Base-by-base conservation (phyloP, 2,888 invertebrate genomes). In the Lepidocyrtoides sp. region DNA sequence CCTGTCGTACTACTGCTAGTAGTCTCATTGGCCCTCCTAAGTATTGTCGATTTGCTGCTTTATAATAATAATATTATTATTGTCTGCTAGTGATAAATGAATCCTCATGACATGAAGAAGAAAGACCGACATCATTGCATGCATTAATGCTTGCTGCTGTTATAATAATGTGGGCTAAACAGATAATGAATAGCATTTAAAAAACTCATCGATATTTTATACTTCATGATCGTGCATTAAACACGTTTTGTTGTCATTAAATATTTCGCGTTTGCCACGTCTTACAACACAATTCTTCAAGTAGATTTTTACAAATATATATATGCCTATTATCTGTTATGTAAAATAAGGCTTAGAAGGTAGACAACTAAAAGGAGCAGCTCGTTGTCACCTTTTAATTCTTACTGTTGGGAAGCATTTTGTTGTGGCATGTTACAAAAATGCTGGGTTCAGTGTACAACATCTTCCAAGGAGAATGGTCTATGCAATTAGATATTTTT, bases 221-320 rank as follows among this genome's bases (percentile, higher is more conserved):
- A 72, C 77, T 26, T n/a, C 72, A 54, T 72, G 84, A 85, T 57
- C 84, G 32, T 85, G 84, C 72, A 85, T 85, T 77, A 85, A 85
- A n/a, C 69, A 26, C 51, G 20, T 51, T 72, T n/a, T 72, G 72
- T 41, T 54, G 60, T 63, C 84, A 44, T 48, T 29, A 84, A 84
- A 69, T 36, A 36, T 4, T 83, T 66, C 51, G 66, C 32, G 0
- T 17, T 26, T 41, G 20, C 41, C 12, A 48, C 48, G 17, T 48
- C 14, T 75, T 48, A 75, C n/a, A n/a, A n/a, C n/a, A n/a, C 48
- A 14, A 7, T 20, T 8, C 23, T 75, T 14, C 26, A 75, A 1
- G 14, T 44, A 23, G 14, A 8, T 60, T 10, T 60, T 5, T 54
- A 23, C 5, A 48, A n/a, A n/a, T n/a, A n/a, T n/a, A n/a, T n/a